Evolutionary conservation across 2,888 invertebrate species (phyloP).

Genomic region (Metopia argyrocephala): DNA sequence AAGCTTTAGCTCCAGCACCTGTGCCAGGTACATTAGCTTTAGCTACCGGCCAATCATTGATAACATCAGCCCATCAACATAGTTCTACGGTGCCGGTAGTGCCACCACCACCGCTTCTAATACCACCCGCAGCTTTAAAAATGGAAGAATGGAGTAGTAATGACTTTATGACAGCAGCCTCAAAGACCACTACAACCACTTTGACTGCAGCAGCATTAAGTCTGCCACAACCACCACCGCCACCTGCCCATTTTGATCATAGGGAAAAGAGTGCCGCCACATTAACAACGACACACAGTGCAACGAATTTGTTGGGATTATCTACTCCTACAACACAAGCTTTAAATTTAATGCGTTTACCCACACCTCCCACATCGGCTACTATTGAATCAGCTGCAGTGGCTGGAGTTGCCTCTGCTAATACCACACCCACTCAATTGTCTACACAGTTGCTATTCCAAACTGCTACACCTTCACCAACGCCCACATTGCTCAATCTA

Average conservation of each 20-base stretch:
- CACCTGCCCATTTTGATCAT: conserved; percentile 61
- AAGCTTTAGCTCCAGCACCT: conserved; percentile 36
- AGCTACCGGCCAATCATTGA: conserved; percentile 57
- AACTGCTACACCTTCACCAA: conserved; percentile 58
- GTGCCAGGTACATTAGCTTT: conserved; percentile 63
- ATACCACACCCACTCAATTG: conserved; percentile 51
- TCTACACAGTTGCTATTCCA: conserved; percentile 71
- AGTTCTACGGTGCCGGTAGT: conserved; percentile 30
- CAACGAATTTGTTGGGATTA: conserved; percentile 66
- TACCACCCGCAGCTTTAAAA: conserved; percentile 81
- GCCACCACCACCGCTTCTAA: conserved; percentile 66
- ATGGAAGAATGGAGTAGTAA: conserved; percentile 83
- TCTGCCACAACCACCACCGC: conserved; percentile 66
- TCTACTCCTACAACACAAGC: conserved; percentile 69
- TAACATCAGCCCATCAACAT: conserved; percentile 59
- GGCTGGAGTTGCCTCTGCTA: conserved; percentile 49
- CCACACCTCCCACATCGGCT: conserved; percentile 74
- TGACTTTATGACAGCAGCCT: conserved; percentile 65
- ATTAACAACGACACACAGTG: conserved; percentile 45
- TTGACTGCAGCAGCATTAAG: conserved; percentile 49
- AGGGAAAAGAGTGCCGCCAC: conserved; percentile 29
- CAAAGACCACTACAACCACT: conserved; percentile 68
- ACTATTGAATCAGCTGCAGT: conserved; percentile 70
- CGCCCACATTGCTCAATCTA: conserved; percentile 67
- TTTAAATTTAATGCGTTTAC: conserved; percentile 73